phyloP scores from a whole-genome alignment of 2,113 vertebrate genomes.

The Apaloderma vittatum region DNA sequence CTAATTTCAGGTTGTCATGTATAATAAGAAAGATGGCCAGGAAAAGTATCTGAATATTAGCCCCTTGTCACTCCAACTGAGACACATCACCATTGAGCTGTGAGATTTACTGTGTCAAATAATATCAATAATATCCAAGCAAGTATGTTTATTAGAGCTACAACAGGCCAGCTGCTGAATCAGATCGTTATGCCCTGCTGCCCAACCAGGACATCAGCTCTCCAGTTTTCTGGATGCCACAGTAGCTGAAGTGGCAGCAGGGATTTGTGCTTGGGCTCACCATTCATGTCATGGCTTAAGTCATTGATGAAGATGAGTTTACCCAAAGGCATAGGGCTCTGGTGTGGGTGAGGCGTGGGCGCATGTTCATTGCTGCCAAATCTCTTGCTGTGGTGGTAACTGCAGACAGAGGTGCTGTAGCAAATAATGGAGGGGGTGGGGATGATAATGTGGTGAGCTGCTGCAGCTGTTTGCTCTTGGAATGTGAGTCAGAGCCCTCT shows the following conservation, averaged over 20 bases:
- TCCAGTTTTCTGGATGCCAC: background rate
- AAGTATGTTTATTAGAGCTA: background rate
- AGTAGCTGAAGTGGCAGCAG: background rate
- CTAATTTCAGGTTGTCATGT: background rate
- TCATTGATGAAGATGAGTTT: background rate
- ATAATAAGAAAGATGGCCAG: background rate
- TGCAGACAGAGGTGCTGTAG: fast-evolving
- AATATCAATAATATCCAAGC: background rate
- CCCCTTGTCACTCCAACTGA: background rate
- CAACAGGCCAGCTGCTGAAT: background rate
- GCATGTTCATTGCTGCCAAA: background rate
- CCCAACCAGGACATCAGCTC: background rate
- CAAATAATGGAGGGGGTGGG: background rate
- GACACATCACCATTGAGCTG: background rate
- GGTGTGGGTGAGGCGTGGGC: background rate
- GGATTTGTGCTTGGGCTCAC: background rate
- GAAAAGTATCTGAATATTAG: background rate
- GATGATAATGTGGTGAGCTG: background rate
- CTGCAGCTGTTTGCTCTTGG: background rate
- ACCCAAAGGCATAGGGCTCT: background rate
- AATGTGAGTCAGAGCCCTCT: background rate
- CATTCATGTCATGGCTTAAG: background rate
- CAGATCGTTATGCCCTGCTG: background rate
- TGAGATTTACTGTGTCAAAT: background rate
- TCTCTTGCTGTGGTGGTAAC: background rate